A percentile compares a stretch with the other conserved stretches of the same genome.
phyloP scores from a whole-genome alignment of 2,888 invertebrate species.

The Cordylochernes scorpioides region DNA sequence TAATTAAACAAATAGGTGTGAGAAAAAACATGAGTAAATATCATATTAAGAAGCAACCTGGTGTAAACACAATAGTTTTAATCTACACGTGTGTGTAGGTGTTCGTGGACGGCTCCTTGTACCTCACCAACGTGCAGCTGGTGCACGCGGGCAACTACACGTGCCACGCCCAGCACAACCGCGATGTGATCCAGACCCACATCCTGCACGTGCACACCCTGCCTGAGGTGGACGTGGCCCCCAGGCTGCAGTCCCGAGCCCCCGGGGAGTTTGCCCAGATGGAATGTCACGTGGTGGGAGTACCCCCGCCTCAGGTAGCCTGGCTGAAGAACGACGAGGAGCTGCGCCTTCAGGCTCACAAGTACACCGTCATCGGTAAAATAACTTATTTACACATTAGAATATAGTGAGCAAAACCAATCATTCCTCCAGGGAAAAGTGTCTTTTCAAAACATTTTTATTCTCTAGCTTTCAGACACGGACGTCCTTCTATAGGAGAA shows the following conservation, averaged over 20 bases:
- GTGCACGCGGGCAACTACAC: slow-evolving; percentile 49
- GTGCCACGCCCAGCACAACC: slow-evolving; percentile 41
- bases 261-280: slow-evolving; percentile 39
- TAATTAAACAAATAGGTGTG: too few relatives aligned
- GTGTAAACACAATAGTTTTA: too few relatives aligned
- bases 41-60: too few relatives aligned
- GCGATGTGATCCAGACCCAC: slow-evolving; percentile 43
- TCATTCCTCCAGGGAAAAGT: too few relatives aligned
- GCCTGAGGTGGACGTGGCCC: slow-evolving; percentile 42
- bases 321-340: slow-evolving; percentile 47
- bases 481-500: too few relatives aligned
- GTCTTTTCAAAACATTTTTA: too few relatives aligned
- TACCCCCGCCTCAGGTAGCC: slow-evolving; percentile 37
- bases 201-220: slow-evolving; percentile 40
- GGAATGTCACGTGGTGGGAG: slow-evolving; percentile 43
- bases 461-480: too few relatives aligned
- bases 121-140: slow-evolving; percentile 40
- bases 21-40: too few relatives aligned
- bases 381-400: too few relatives aligned
- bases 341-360: slow-evolving; percentile 27
- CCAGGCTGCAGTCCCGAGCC: slow-evolving; percentile 36
- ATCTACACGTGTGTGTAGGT: slow-evolving; percentile 34
- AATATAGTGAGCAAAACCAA: too few relatives aligned
- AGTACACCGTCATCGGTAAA: slow-evolving; percentile 24
- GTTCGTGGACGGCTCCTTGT: slow-evolving; percentile 43